A percentile compares a stretch with the other conserved stretches of the same genome.
These are phyloP conservation scores for Meteorus cinctellus DNA, from an alignment of 2,888 invertebrate genomes.

Conservation along the genomic window DNA sequence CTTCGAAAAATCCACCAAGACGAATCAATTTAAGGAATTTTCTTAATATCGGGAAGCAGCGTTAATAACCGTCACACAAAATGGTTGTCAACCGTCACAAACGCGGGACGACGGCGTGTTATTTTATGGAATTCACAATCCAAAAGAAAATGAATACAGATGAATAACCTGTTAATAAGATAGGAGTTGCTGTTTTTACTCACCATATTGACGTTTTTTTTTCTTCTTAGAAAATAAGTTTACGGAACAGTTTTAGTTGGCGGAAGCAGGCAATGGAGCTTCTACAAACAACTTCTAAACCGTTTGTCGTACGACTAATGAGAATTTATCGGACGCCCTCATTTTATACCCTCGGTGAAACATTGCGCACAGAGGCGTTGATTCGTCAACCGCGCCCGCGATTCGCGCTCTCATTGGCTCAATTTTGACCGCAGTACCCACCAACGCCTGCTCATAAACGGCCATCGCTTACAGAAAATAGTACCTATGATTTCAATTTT, in stretches of 20 bases:
- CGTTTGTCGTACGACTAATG: constrained; percentile 51
- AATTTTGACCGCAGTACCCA: constrained; percentile 52
- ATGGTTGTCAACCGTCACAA: neutral
- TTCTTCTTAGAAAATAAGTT: constrained; percentile 40
- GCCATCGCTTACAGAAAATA: constrained; percentile 26
- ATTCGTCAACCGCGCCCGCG: constrained; percentile 49
- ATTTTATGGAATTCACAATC: neutral
- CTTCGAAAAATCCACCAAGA: too few species aligned
- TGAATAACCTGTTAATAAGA: neutral
- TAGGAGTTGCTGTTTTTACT: constrained; percentile 23
- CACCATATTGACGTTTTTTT: constrained; percentile 51
- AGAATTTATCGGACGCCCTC: constrained; percentile 31
- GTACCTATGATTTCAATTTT: constrained; percentile 11
- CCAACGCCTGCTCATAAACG: constrained; percentile 39
- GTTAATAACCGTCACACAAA: neutral
- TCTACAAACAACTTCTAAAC: constrained; percentile 50
- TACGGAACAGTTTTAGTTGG: constrained; percentile 48
- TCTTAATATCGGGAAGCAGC: neutral
- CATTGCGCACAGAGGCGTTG: constrained; percentile 33
- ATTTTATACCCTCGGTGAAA: constrained; percentile 53
- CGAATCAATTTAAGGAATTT: too few species aligned
- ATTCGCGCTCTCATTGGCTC: constrained; percentile 44
- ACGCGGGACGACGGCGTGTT: neutral
- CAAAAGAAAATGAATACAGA: neutral
- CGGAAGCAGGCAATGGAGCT: constrained; percentile 53